Percentiles rank a stretch among this genome's conserved stretches.
phyloP scores from a whole-genome alignment of 1,140 invertebrate species.

The Drosophila nannoptera region DNA sequence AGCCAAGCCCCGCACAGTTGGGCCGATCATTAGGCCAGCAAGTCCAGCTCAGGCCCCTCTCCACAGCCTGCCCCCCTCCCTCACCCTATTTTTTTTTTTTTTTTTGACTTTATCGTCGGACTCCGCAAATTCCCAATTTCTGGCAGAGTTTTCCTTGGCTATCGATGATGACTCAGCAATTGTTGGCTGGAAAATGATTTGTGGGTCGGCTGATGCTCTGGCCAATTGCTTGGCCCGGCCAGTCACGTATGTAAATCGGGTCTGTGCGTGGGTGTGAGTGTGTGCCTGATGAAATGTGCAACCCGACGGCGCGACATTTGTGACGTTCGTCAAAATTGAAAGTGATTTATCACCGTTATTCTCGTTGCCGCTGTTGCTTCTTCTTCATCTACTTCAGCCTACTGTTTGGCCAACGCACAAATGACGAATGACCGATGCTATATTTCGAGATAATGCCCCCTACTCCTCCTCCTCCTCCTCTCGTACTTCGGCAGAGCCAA shows the following conservation, averaged over 20 bases:
- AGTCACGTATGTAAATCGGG: slow-evolving; percentile 28
- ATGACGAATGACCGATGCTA: slow-evolving; percentile 70
- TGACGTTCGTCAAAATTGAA: slow-evolving; percentile 76
- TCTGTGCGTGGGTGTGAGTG: slow-evolving; percentile 20
- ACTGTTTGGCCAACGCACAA: slow-evolving; percentile 43
- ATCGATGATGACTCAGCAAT: slow-evolving; percentile 23
- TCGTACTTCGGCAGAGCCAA: slow-evolving; percentile 37
- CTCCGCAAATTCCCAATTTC: slow-evolving; percentile 1
- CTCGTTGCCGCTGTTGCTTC: background rate
- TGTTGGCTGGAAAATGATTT: slow-evolving; percentile 34
- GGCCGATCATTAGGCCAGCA: no score
- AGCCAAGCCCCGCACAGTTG: no score
- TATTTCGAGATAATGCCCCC: slow-evolving; percentile 48
- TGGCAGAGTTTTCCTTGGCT: background rate
- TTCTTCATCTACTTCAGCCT: background rate
- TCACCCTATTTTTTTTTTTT: no score
- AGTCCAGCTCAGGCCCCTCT: slow-evolving; percentile 9
- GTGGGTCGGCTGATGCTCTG: slow-evolving; percentile 15
- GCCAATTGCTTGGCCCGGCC: slow-evolving; percentile 21
- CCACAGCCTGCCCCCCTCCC: background rate
- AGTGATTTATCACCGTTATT: slow-evolving; percentile 67
- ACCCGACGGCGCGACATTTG: slow-evolving; percentile 56
- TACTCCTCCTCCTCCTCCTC: no score
- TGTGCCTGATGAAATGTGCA: slow-evolving; percentile 60
- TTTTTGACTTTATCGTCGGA: slow-evolving; percentile 6